Conservation (phyloP, 2,797 vertebrate species). For the Spinus olivaceus region DNA sequence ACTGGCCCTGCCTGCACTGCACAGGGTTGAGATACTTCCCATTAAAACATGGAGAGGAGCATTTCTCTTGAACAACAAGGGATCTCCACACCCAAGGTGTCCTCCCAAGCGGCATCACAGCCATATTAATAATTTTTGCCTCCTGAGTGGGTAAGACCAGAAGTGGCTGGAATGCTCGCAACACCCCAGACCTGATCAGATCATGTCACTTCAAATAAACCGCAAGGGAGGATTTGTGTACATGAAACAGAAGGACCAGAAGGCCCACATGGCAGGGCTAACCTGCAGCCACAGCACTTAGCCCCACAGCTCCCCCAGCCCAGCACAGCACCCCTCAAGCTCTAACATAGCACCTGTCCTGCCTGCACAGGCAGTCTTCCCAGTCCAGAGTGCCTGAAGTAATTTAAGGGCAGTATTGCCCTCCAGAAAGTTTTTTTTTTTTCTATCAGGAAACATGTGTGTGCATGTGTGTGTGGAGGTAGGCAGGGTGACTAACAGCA, state of each 20-base stretch:
- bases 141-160: background rate
- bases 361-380: background rate
- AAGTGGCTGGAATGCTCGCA: background rate
- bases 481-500: background rate
- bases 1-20: background rate
- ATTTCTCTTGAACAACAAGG: background rate
- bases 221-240: background rate
- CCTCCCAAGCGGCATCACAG: background rate
- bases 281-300: background rate
- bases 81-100: background rate
- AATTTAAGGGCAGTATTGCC: background rate
- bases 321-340: no score
- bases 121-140: background rate
- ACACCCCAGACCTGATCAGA: background rate
- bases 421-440: background rate
- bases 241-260: background rate
- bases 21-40: background rate
- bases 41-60: background rate
- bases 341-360: background rate
- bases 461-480: fast-evolving
- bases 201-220: background rate
- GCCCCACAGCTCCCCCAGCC: background rate
- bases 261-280: background rate
- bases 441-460: background rate
- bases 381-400: background rate